These are phyloP conservation scores for Blomia tropicalis DNA, from an alignment of 2,888 invertebrate genomes.

Conservation along the genomic window DNA sequence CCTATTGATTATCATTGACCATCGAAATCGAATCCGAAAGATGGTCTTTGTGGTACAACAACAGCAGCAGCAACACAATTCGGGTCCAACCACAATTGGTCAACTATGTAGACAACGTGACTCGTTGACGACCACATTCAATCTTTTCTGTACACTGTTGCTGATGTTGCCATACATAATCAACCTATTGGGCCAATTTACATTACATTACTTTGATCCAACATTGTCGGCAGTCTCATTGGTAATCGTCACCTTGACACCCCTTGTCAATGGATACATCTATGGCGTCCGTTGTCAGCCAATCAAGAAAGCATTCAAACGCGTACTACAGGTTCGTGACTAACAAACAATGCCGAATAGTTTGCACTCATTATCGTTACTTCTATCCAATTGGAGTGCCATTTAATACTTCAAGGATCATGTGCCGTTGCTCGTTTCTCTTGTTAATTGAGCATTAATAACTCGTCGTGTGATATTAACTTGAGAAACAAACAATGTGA, in stretches of 20 bases:
- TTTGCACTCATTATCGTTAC: too few relatives aligned
- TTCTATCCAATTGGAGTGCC: too few relatives aligned
- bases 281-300: slow-evolving; percentile 59
- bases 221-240: slow-evolving; percentile 40
- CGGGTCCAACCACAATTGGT: not conserved
- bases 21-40: not conserved
- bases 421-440: too few relatives aligned
- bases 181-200: slow-evolving; percentile 51
- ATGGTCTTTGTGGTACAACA: not conserved
- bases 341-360: too few relatives aligned
- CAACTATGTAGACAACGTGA: not conserved
- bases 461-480: too few relatives aligned
- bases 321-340: slow-evolving; percentile 44
- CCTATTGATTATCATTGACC: not conserved
- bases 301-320: slow-evolving; percentile 53
- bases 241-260: slow-evolving; percentile 51
- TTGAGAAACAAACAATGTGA: too few relatives aligned
- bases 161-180: slow-evolving; percentile 55
- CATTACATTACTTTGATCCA: not conserved
- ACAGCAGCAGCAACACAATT: not conserved
- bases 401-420: too few relatives aligned
- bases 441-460: too few relatives aligned
- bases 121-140: not conserved
- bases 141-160: not conserved
- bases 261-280: slow-evolving; percentile 56